Conservation (phyloP, 2,113 vertebrate species). For the Paradoxurus hermaphroditus region DNA sequence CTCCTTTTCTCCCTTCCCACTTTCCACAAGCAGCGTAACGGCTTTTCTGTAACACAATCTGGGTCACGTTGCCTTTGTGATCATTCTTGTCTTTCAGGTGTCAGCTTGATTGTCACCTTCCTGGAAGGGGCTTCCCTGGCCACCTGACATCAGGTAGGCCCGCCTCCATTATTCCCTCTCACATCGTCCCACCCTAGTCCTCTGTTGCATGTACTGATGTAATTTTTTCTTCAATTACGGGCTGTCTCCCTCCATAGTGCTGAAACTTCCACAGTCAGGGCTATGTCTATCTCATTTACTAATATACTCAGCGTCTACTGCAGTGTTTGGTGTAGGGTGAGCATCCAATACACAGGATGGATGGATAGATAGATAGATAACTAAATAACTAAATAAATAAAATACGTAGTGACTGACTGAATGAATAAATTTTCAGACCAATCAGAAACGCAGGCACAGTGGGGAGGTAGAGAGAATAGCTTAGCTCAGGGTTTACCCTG, state of each 20-base stretch:
- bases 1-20: neutral
- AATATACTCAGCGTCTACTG: neutral
- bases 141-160: neutral
- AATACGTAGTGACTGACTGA: neutral
- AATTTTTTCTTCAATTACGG: neutral
- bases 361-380: no score
- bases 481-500: neutral
- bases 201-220: neutral
- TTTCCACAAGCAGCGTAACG: neutral
- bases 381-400: neutral
- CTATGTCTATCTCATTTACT: neutral
- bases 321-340: neutral
- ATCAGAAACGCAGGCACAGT: neutral
- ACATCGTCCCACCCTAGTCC: neutral
- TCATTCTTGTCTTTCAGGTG: neutral
- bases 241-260: neutral
- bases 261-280: neutral
- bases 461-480: neutral
- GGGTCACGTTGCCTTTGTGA: neutral
- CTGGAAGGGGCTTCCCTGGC: neutral
- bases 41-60: neutral
- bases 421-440: neutral
- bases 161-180: neutral
- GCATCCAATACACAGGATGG: neutral
- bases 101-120: neutral